Conservation (phyloP, 2,888 invertebrate genomes). For the Pristionchus mayeri region DNA sequence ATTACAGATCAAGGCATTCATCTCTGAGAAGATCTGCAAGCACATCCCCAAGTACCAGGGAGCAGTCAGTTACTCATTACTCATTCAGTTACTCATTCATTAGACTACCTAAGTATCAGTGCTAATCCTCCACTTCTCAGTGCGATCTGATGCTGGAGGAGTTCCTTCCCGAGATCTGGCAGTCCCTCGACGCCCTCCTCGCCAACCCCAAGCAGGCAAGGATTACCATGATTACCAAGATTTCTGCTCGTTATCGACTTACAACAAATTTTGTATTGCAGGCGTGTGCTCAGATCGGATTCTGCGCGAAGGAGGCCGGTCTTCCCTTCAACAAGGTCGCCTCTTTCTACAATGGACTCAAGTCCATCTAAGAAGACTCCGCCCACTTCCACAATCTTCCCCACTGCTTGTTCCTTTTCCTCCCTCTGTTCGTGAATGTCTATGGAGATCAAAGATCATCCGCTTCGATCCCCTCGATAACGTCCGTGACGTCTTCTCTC, state of each 20-base stretch:
- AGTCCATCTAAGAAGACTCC: slow-evolving; percentile 31
- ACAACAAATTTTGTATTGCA: slow-evolving; percentile 14
- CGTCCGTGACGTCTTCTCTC: neutral
- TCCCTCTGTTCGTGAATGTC: slow-evolving; percentile 28
- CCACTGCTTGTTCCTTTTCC: slow-evolving; percentile 10
- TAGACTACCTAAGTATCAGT: neutral
- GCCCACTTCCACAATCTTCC: neutral
- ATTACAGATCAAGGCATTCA: slow-evolving; percentile 53
- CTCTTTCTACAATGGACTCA: slow-evolving; percentile 36
- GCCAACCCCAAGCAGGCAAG: slow-evolving; percentile 63
- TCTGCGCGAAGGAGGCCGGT: slow-evolving; percentile 50
- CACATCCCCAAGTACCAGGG: slow-evolving; percentile 69
- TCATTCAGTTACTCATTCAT: neutral
- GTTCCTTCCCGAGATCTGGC: slow-evolving; percentile 73
- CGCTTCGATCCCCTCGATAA: slow-evolving; percentile 2
- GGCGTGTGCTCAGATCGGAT: slow-evolving; percentile 56
- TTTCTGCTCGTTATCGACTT: neutral
- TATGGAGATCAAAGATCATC: slow-evolving; percentile 16
- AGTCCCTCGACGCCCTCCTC: slow-evolving; percentile 69
- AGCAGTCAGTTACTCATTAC: slow-evolving; percentile 58
- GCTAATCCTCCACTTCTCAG: slow-evolving; percentile 52
- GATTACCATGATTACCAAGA: neutral
- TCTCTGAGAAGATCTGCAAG: slow-evolving; percentile 67
- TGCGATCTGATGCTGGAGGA: slow-evolving; percentile 72
- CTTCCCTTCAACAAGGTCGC: slow-evolving; percentile 47